Evolutionary conservation across 2,797 vertebrate species (phyloP), one percentile per base, ranked within the genome.

Genomic region (Alfaro cultratus): DNA sequence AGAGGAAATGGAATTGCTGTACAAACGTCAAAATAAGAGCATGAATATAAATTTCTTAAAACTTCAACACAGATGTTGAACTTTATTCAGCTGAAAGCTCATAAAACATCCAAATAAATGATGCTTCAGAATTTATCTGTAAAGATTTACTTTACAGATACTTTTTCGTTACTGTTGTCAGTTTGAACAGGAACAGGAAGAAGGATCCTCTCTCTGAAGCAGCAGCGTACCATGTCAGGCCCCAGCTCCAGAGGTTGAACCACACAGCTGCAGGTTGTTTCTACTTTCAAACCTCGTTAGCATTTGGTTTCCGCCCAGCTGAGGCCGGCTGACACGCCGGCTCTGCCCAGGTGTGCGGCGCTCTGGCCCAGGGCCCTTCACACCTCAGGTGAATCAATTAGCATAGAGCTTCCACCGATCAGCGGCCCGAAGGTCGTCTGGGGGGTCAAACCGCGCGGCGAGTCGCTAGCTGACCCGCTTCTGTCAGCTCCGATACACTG

Each of bases 321-420:
- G 83, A 86, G 79, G 77, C 75, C 47, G 76, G 39, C 83, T 87
- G 86, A 62, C 13, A 7, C 13, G 80, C 79, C 26, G 80, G 73
- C 78, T 45, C 76, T 39, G 75, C 3, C 31, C 46, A 80, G 60
- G 85, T 87, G 87, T 77, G 87, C 79, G 77, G 81, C 82, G 62
- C 53, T 78, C 26, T 67, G 78, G 76, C 84, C 47, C 46, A 8
- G n/a, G 86, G 87, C 55, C 51, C 46, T 86, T 90, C 90, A 84
- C 87, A 89, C 90, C 86, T 88, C 84, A 85, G 85, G 83, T 87
- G 83, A 85, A 90, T 49, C 82, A 49, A 92, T 92, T 90, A 92
- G 21, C 92, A 93, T 91, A 88, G 73, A 78, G 83, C 87, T 84
- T 87, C 77, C 75, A 87, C 77, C 91, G 53, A 85, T 88, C 89